These are phyloP conservation scores for Serrognathus titanus DNA, from an alignment of 2,888 invertebrate species.

Conservation along the genomic window DNA sequence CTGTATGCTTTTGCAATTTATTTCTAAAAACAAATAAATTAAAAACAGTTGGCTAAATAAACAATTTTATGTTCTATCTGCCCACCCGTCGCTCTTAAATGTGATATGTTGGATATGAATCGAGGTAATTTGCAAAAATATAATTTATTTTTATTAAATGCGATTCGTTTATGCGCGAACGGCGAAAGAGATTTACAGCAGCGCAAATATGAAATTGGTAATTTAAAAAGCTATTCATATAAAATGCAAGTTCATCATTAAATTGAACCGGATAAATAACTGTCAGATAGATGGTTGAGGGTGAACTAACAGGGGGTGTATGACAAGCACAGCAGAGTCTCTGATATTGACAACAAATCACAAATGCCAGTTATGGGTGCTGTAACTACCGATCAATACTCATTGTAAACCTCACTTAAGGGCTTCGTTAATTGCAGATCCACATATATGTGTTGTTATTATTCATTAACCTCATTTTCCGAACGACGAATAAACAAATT, in stretches of 20 bases:
- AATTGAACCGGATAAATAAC: constrained; percentile 25
- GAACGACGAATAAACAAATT: neutral
- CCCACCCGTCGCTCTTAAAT: no score
- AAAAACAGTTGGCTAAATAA: no score
- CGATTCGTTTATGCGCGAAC: no score
- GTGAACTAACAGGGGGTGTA: constrained; percentile 17
- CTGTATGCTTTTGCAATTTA: no score
- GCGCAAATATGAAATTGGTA: no score
- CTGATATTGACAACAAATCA: constrained; percentile 45
- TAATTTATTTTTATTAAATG: no score
- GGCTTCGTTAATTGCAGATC: constrained; percentile 19
- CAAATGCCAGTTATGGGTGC: constrained; percentile 40
- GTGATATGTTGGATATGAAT: no score
- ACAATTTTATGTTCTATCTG: no score
- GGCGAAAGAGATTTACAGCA: no score
- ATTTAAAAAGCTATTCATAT: neutral
- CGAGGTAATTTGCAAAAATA: no score
- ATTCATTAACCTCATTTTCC: neutral
- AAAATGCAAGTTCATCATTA: constrained; percentile 15
- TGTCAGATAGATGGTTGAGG: constrained; percentile 20
- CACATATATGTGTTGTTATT: constrained; percentile 2
- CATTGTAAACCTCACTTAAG: constrained; percentile 35
- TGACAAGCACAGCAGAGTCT: constrained; percentile 19
- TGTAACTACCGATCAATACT: constrained; percentile 42
- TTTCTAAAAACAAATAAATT: no score